These are phyloP conservation scores for Heteractis magnifica DNA, from an alignment of 92 coral and sea anemone genomes.

Conservation along the genomic window DNA sequence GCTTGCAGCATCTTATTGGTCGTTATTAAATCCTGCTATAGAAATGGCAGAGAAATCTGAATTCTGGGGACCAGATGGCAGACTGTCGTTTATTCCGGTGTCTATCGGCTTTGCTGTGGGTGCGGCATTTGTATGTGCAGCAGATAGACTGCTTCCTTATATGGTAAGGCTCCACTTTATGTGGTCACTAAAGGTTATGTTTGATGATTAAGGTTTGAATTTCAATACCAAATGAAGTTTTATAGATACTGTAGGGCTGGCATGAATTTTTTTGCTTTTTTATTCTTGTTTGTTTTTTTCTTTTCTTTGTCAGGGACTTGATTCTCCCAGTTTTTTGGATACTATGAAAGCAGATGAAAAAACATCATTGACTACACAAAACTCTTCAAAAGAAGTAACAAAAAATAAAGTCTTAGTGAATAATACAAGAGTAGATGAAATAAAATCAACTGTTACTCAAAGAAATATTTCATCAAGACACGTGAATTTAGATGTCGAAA, in stretches of 20 bases:
- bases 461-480: conserved; percentile 18
- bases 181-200: neutral
- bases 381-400: conserved; percentile 4
- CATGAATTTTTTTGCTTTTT: neutral
- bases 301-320: conserved; percentile 50
- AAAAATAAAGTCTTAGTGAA: neutral
- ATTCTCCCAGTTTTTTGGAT: conserved; percentile 54
- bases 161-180: conserved; percentile 56
- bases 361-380: conserved; percentile 15
- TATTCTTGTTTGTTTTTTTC: neutral
- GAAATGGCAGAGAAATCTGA: conserved; percentile 86
- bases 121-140: conserved; percentile 91
- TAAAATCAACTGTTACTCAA: conserved; percentile 6
- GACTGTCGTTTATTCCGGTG: conserved; percentile 85
- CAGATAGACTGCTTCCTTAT: conserved; percentile 81
- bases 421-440: conserved; percentile 12
- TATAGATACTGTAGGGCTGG: neutral
- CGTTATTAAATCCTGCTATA: conserved; percentile 93
- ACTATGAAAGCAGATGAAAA: conserved; percentile 24
- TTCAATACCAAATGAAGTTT: no score
- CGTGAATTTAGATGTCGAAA: conserved; percentile 15
- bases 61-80: conserved; percentile 74
- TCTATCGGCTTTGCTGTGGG: conserved; percentile 86
- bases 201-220: neutral
- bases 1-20: conserved; percentile 98